phyloP scores from a whole-genome alignment of 2,797 vertebrate genomes.

The Cyprinella venusta region DNA sequence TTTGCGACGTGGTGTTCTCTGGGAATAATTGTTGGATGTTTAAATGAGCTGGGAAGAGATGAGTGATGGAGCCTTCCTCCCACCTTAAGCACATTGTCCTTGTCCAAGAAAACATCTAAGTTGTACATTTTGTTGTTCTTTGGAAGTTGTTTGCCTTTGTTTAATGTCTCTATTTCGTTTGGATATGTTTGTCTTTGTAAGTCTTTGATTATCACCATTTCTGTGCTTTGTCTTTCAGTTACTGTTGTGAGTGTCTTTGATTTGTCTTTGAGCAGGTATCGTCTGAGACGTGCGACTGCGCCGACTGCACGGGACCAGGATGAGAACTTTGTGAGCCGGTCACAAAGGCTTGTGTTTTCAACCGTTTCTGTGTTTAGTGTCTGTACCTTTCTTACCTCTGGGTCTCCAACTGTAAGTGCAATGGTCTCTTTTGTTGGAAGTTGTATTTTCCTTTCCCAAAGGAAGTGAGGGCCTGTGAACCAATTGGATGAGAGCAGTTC shows the following conservation, averaged over 20 bases:
- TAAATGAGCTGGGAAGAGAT: neutral
- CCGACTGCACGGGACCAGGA: slow-evolving; percentile 26
- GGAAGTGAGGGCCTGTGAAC: too few relatives aligned
- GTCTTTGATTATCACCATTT: slow-evolving; percentile 36
- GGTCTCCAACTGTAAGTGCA: neutral
- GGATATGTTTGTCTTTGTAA: slow-evolving; percentile 35
- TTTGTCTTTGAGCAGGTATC: neutral
- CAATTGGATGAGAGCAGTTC: too few relatives aligned
- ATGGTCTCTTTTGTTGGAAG: neutral
- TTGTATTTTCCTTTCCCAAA: too few relatives aligned
- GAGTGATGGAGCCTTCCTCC: neutral
- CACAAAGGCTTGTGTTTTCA: slow-evolving; percentile 12
- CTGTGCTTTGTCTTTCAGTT: slow-evolving; percentile 37
- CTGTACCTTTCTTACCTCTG: neutral
- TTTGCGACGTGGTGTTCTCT: neutral
- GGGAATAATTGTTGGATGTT: neutral
- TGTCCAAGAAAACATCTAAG: slow-evolving; percentile 29
- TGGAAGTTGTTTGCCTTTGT: slow-evolving; percentile 35
- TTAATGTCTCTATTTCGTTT: slow-evolving; percentile 34
- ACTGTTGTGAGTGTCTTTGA: slow-evolving; percentile 41
- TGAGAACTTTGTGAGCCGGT: slow-evolving; percentile 31
- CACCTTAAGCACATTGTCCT: slow-evolving; percentile 19
- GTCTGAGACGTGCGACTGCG: slow-evolving; percentile 27
- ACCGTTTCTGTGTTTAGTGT: neutral
- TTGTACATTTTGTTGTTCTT: neutral